These are phyloP conservation scores for Drosophila infuscata DNA, from an alignment of 2,888 invertebrate species.

Conservation along the genomic window DNA sequence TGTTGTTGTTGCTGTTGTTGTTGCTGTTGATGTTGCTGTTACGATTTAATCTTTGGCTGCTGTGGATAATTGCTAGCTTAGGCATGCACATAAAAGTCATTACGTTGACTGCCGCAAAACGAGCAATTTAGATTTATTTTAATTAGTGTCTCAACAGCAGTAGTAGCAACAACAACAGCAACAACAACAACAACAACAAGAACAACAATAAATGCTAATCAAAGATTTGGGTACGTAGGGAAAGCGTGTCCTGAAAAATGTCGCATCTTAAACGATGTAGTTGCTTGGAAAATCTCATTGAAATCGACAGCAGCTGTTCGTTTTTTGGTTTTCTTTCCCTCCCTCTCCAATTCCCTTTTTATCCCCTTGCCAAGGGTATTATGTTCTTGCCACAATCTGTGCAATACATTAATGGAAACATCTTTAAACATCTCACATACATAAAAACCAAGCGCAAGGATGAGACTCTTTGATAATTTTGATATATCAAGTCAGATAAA, in stretches of 20 bases:
- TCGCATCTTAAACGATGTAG: conserved; percentile 70
- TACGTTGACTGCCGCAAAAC: conserved; percentile 76
- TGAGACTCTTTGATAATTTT: background rate
- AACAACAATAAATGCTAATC: conserved; percentile 65
- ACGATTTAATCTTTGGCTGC: conserved; percentile 77
- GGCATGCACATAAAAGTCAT: conserved; percentile 78
- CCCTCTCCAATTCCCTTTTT: background rate
- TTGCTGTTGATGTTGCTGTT: conserved; percentile 42
- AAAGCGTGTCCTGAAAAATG: conserved; percentile 68
- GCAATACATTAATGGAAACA: background rate
- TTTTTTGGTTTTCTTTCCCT: conserved; percentile 22
- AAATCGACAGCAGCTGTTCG: conserved; percentile 56
- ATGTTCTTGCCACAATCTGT: conserved; percentile 2
- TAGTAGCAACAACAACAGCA: conserved; percentile 7
- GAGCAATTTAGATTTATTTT: conserved; percentile 79
- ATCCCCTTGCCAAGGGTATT: background rate
- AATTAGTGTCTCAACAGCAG: conserved; percentile 59
- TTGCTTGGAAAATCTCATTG: conserved; percentile 72
- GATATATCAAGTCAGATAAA: background rate
- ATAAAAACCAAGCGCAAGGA: background rate
- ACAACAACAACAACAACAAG: conserved; percentile 4
- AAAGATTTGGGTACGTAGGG: conserved; percentile 43
- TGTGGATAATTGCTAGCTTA: conserved; percentile 77
- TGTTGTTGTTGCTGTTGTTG: conserved; percentile 1
- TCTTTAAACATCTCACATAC: background rate